Evolutionary conservation across 2,797 vertebrate genomes (phyloP), one percentile per base, ranked within the genome.

Genomic region (Liasis olivaceus): DNA sequence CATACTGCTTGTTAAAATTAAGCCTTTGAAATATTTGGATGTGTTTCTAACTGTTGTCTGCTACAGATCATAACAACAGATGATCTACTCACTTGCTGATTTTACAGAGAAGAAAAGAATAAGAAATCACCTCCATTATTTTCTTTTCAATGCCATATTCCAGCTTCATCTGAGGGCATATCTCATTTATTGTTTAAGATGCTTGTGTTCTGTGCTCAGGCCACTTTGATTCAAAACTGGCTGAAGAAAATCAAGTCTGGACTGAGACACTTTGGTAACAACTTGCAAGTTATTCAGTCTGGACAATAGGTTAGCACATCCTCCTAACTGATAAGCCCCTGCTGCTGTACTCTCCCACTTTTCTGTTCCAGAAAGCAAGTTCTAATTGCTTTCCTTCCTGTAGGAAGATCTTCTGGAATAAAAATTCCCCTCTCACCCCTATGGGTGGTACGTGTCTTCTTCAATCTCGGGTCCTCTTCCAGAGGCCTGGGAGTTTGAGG

Each of bases 1-100:
- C 59, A 89, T n/a, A 59, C 88, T 93, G 91, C 63, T 26, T 88
- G 56, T n/a, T 90, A 94, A 62, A 6, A 56, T 93, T 90, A 24
- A 87, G 89, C 56, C 12, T 92, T 54, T 91, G 56, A n/a, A 84
- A 0, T 20, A 11, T 90, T 90, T 94, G 91, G 94, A 88, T 84
- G 91, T 85, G 62, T 94, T 85, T 6, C 0, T 11, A 87, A 63
- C 63, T 24, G 58, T 54, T 15, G n/a, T 60, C n/a, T 54, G 69
- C n/a, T 0, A 95, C 15, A 72, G 63, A 26, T 91, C 86, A 90
- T 72, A 88, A 8, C 9, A 54, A 59, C 64, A 51, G 47, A 87
- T 63, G 3, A 72, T 77, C 17, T 59, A 42, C 69, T 90, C 17
- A 92, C 69, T 91, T 56, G 69, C 69, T 77, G 72, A 77, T 77